Base-by-base conservation (phyloP, 2,797 vertebrate species). In the Ciconia nigra region DNA sequence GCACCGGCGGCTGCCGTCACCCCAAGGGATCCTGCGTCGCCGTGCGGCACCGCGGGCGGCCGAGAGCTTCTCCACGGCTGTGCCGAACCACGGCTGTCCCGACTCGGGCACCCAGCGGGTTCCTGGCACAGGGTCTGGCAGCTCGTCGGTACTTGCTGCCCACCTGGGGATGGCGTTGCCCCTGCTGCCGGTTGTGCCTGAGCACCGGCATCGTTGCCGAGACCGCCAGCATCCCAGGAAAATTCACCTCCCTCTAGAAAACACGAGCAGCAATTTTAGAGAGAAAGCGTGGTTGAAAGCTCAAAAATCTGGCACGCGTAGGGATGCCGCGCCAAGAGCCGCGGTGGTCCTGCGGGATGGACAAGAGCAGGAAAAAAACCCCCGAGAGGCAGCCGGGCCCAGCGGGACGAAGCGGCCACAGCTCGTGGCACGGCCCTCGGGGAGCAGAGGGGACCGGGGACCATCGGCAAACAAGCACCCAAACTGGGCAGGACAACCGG, bases 41-140 rank as follows among this genome's bases (percentile, higher is more conserved):
- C 5, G 1, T 3, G 16, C 31, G 66, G 22, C 35, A 29, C 44
- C 2, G 5, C 11, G 0, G 4, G 18, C 6, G 15, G 41, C 62
- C 9, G 3, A 57, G 52, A 52, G 44, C 37, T 69, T 22, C 37
- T 42, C 46, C 37, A 1, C 1, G 14, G 37, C 57, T 14, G 21
- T 11, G 33, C 57, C 13, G 1, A 52, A 26, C 57, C 14, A 2
- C 3, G 1, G 13, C 37, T 39, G 37, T 39, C 78, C 28, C 5
- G 11, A 69, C 18, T 18, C 15, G 49, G 51, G 59, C 59, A n/a
- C 35, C 16, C 69, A 19, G 41, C 7, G 7, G 33, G 54, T 31
- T 54, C 54, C 61, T 13, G 62, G 62, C 70, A 26, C 29, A 25
- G 46, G n/a, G 46, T 16, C 41, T 29, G 44, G 46, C 70, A 54